phyloP scores from a whole-genome alignment of 2,888 invertebrate genomes.

The Lasioglossum leucozonium region DNA sequence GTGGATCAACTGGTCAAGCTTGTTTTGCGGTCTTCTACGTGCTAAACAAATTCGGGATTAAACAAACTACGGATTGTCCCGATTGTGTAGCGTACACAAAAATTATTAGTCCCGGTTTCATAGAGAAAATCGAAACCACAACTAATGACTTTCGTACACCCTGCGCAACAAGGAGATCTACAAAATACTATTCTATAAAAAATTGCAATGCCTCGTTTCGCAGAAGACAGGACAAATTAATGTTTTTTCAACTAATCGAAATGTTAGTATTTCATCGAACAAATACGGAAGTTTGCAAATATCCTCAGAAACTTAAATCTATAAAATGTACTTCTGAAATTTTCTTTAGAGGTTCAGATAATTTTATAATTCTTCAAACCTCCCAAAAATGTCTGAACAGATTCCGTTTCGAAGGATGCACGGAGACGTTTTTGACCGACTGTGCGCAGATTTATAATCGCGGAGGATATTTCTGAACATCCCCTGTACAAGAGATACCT shows the following conservation, averaged over 20 bases:
- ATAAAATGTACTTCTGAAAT: background rate
- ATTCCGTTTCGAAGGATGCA: background rate
- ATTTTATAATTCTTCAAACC: background rate
- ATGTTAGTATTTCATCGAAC: background rate
- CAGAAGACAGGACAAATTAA: too few relatives aligned
- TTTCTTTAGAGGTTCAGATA: background rate
- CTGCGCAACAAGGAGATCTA: background rate
- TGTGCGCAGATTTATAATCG: background rate
- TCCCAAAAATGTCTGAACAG: background rate
- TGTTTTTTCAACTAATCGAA: too few relatives aligned
- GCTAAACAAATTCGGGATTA: constrained; percentile 48
- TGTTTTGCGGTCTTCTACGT: constrained; percentile 23
- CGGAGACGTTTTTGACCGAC: background rate
- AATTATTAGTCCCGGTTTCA: background rate
- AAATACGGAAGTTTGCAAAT: background rate
- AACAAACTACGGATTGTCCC: background rate
- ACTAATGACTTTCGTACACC: background rate
- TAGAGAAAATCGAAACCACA: background rate
- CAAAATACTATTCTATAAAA: constrained; percentile 13
- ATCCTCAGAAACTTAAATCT: background rate
- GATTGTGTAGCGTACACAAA: background rate
- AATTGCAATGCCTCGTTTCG: too few relatives aligned
- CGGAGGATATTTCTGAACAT: background rate
- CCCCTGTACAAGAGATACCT: background rate
- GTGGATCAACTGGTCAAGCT: constrained; percentile 35